A percentile compares a stretch with the other conserved stretches of the same genome.
Evolutionary conservation across 2,797 vertebrate genomes (phyloP).

Genomic region (Cryptoblepharus egeriae): DNA sequence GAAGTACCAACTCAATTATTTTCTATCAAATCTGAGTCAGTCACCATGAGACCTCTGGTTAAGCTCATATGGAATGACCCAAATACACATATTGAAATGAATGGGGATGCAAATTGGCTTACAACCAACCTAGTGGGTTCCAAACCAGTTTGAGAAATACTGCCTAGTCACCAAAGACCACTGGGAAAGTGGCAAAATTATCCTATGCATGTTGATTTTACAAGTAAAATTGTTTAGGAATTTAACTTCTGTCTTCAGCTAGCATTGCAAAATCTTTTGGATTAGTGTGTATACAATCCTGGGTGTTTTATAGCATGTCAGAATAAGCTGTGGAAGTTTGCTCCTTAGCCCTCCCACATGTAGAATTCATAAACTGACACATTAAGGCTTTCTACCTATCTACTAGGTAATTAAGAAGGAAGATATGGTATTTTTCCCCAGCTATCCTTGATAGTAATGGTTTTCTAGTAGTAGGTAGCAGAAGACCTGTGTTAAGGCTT

Average conservation of each 20-base stretch:
- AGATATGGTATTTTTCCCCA: background rate
- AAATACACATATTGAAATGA: no score
- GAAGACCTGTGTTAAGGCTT: background rate
- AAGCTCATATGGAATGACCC: no score
- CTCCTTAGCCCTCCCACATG: background rate
- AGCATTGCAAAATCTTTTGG: background rate
- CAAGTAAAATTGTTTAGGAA: no score
- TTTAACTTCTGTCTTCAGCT: no score
- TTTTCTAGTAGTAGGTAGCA: background rate
- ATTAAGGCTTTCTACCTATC: background rate
- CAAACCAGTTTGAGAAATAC: no score
- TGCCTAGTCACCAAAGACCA: background rate
- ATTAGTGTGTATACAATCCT: background rate
- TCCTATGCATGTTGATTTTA: background rate
- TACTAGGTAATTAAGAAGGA: no score
- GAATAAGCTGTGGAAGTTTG: background rate
- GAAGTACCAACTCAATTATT: no score
- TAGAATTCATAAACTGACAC: background rate
- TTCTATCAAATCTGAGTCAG: no score
- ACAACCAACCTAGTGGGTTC: no score
- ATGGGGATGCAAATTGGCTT: no score
- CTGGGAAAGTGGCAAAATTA: background rate
- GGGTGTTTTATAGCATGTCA: no score
- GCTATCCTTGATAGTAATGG: background rate
- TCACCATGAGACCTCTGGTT: no score